Evolutionary conservation across 2,888 invertebrate species (phyloP), one percentile per base, ranked within the genome.

Genomic region (Apamea monoglypha): DNA sequence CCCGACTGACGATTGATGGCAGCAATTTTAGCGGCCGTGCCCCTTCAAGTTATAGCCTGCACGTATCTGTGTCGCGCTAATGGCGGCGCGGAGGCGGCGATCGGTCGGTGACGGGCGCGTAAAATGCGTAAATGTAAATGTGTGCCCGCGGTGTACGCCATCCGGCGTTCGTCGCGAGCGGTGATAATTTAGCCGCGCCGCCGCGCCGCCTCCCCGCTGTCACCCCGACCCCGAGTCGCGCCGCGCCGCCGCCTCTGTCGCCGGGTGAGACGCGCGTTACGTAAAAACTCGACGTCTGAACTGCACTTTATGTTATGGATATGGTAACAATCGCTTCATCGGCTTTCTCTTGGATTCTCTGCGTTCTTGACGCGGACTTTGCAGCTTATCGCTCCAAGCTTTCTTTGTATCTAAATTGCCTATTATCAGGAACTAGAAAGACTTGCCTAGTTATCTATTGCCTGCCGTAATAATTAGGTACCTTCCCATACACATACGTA

Each of bases 71-170:
- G 92, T 90, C 92, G 92, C 90, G 90, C 85, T 93, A 92, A 93
- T 93, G 93, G 93, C 91, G 90, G 89, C 91, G 90, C 91, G 91
- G 92, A 91, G 92, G 91, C 94, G 93, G 91, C 92, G 92, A 90
- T 90, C 92, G 93, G 90, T 86, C 92, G 93, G 90, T 90, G 92
- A 91, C 93, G 91, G 91, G 88, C 92, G 93, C 93, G 94, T 94
- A 92, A 93, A 94, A 92, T 92, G 94, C 93, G 94, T 93, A 90
- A 92, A 94, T 93, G 94, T 92, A 92, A 92, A 94, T 94, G 93
- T 91, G 91, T 89, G 91, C 91, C 87, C 91, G 89, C 88, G 89
- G 86, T 89, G 85, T 87, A 82, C 74, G 87, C 88, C 82, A 86
- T 85, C 86, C 86, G 85, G 78, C 87, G 82, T 76, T 87, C 88